These are phyloP conservation scores for Dasypogon diadema DNA, from an alignment of 2,888 invertebrate species.

Conservation along the genomic window DNA sequence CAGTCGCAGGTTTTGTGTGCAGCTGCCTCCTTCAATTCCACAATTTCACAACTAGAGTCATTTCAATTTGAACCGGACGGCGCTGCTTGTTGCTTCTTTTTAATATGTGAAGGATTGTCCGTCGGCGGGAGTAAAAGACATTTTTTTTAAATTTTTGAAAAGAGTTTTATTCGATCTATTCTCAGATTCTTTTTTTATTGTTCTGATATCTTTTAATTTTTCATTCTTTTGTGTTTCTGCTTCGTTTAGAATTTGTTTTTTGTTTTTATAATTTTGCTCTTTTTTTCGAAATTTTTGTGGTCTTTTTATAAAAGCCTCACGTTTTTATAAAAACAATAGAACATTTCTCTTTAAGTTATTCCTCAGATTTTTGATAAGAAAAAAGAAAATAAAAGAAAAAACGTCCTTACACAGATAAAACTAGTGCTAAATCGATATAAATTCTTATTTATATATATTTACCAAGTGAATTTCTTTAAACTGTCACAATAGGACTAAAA, in stretches of 20 bases:
- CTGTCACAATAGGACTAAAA: slow-evolving; percentile 8
- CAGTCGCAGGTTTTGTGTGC: no score
- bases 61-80: no score
- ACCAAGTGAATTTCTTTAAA: background rate
- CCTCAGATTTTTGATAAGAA: slow-evolving; percentile 33
- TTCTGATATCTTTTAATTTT: background rate
- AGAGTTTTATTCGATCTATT: slow-evolving; percentile 24
- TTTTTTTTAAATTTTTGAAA: background rate
- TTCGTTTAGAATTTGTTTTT: slow-evolving; percentile 36
- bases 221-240: slow-evolving; percentile 15
- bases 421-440: slow-evolving; percentile 40
- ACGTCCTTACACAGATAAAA: background rate
- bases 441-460: slow-evolving; percentile 24
- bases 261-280: slow-evolving; percentile 41
- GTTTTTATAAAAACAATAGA: slow-evolving; percentile 50
- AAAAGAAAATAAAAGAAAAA: no score
- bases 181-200: slow-evolving; percentile 20
- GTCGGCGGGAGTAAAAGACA: background rate
- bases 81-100: no score
- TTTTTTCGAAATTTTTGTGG: slow-evolving; percentile 45
- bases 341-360: slow-evolving; percentile 8
- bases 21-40: no score
- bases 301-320: slow-evolving; percentile 50
- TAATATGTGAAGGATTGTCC: no score
- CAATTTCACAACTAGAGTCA: no score